Evolutionary conservation across 2,888 invertebrate species (phyloP), one percentile per base, ranked within the genome.

Genomic region (Bellardia pandia): DNA sequence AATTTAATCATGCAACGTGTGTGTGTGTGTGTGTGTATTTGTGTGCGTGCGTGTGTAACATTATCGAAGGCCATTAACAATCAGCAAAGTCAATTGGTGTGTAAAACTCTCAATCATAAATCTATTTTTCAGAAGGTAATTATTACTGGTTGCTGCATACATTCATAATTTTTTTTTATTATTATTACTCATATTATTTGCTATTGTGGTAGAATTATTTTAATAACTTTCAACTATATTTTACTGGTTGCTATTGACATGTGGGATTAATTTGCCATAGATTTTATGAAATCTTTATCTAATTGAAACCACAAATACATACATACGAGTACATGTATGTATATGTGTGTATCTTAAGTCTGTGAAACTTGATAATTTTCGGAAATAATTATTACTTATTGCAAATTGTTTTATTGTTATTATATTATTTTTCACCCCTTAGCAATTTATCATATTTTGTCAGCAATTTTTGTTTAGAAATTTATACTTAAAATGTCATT

Each of bases 351-450:
- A 13, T n/a, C 51, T 51, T 51, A 51, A 51, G n/a, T n/a, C n/a
- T 56, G 6, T 56, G 23, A 1, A 8, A n/a, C 51, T 45, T 45
- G 13, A 45, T 37, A 30, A 68, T 14, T 58, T 1, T 42, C 16
- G 33, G 33, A 78, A 58, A 45, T 78, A 58, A 78, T 68, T 68
- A 48, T 42, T 42, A n/a, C 30, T 16, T 7, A 45, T 56, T 76
- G 11, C 30, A 13, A 60, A 37, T 68, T 68, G 53, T 14, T n/a
- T 56, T 56, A 13, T 42, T 77, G 66, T 45, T 42, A 13, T 64
- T 76, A 23, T 42, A 13, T 64, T 76, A 23, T 23, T 14, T n/a
- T 0, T 23, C 23, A 23, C 11, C 40, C 8, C 9, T n/a, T 66
- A 14, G 13, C n/a, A 8, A 14, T 45, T 58, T 56, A 58, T n/a